phyloP scores from a whole-genome alignment of 2,888 invertebrate species.

The Himalopsyche kuldschensis region DNA sequence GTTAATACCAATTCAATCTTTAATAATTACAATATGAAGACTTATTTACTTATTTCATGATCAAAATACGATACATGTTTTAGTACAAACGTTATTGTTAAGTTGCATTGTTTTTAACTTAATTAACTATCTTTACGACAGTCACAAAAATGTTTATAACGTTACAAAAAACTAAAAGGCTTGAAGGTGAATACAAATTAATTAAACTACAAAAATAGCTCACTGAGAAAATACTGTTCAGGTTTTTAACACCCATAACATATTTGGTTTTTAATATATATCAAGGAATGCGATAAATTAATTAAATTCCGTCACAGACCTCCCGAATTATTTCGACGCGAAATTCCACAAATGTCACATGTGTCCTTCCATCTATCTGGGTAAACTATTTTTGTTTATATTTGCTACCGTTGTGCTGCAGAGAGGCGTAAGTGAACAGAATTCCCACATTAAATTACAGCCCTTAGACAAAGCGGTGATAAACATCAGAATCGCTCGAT shows the following conservation, averaged over 20 bases:
- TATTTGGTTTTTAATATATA: constrained; percentile 2
- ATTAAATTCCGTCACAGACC: constrained; percentile 8
- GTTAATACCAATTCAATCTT: no score
- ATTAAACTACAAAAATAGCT: no score
- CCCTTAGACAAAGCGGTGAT: constrained; percentile 13
- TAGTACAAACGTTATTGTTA: no score
- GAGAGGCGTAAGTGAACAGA: constrained; percentile 12
- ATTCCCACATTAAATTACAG: background rate
- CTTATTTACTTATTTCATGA: no score
- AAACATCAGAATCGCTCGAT: constrained; percentile 12
- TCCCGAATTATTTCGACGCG: constrained; percentile 1
- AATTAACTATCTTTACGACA: no score
- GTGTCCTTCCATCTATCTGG: constrained; percentile 29
- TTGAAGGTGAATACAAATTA: no score
- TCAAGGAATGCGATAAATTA: background rate
- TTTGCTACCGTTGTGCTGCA: background rate
- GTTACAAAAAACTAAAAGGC: no score
- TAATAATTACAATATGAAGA: no score
- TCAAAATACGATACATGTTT: no score
- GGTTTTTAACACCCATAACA: background rate
- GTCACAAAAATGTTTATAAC: no score
- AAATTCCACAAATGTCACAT: constrained; percentile 38
- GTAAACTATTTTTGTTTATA: constrained; percentile 39
- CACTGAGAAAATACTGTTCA: no score
- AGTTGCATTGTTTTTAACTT: no score